These are phyloP conservation scores for Scomberomorus guttatus DNA, from an alignment of 2,797 vertebrate species.

Conservation along the genomic window DNA sequence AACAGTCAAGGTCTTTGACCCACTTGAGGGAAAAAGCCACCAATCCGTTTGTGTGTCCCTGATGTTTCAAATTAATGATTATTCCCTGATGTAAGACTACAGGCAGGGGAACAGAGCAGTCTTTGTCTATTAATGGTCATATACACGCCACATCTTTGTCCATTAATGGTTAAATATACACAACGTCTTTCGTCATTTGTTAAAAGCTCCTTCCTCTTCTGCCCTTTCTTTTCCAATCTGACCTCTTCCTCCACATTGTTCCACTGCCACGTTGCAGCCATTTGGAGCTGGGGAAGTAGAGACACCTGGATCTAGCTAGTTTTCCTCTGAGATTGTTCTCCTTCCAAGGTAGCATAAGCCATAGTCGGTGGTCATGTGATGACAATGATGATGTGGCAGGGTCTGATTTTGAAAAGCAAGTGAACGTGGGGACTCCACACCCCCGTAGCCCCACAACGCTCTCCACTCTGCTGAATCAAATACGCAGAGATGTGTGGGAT, in stretches of 20 bases:
- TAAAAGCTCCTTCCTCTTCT: constrained; percentile 55
- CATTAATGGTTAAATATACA: constrained; percentile 57
- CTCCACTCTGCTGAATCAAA: constrained; percentile 64
- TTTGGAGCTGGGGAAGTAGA: constrained; percentile 50
- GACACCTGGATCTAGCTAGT: constrained; percentile 73
- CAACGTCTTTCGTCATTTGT: constrained; percentile 53
- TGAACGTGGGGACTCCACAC: constrained; percentile 67
- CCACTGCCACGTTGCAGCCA: constrained; percentile 61
- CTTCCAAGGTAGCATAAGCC: constrained; percentile 19
- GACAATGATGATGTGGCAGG: constrained; percentile 68
- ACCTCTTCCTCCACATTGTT: constrained; percentile 79
- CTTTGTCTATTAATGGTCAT: constrained; percentile 59
- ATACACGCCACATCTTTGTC: constrained; percentile 36
- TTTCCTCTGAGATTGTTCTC: constrained; percentile 57
- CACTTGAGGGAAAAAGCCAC: constrained; percentile 55
- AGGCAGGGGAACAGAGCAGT: constrained; percentile 29
- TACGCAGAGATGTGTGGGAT: constrained; percentile 84
- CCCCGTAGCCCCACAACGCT: constrained; percentile 50
- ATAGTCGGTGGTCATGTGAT: constrained; percentile 43
- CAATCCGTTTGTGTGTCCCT: constrained; percentile 62
- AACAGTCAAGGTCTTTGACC: constrained; percentile 77
- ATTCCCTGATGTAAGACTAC: constrained; percentile 53
- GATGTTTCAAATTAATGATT: constrained; percentile 75
- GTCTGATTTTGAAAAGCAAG: constrained; percentile 73
- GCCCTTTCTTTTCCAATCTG: constrained; percentile 52